phyloP scores from a whole-genome alignment of 2,113 vertebrate species.

The Natator depressus region DNA sequence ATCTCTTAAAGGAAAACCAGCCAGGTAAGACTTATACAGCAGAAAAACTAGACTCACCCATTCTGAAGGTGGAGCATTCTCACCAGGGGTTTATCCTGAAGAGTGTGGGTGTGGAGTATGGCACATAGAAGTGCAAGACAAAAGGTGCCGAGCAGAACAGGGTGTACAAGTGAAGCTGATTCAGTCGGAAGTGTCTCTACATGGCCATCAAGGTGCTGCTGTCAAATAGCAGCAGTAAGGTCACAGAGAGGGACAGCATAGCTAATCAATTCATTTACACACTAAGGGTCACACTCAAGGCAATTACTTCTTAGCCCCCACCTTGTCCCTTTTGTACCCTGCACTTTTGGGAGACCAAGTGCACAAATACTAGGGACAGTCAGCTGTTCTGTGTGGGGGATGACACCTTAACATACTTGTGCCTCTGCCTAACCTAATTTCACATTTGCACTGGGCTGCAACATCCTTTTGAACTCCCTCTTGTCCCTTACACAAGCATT shows the following conservation, averaged over 20 bases:
- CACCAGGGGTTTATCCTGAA: background rate
- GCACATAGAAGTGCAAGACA: background rate
- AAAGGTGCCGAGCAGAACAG: background rate
- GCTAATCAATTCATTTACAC: background rate
- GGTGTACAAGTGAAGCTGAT: background rate
- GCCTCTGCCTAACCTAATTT: constrained; percentile 16
- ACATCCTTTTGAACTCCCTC: background rate
- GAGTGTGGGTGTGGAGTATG: background rate
- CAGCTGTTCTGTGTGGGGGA: background rate
- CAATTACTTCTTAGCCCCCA: background rate
- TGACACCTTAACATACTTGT: background rate
- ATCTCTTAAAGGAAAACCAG: background rate
- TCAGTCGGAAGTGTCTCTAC: background rate
- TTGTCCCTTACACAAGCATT: background rate
- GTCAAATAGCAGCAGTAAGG: background rate
- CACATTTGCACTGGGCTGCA: background rate
- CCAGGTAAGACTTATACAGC: background rate
- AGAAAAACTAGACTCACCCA: background rate
- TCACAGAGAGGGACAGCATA: background rate
- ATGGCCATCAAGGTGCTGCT: background rate
- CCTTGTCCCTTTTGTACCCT: background rate
- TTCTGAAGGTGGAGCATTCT: background rate
- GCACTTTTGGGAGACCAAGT: background rate
- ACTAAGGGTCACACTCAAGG: background rate
- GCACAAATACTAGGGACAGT: background rate